Evolutionary conservation across 2,113 vertebrate genomes (phyloP), one percentile per base, ranked within the genome.

Genomic region (Passer montanus): DNA sequence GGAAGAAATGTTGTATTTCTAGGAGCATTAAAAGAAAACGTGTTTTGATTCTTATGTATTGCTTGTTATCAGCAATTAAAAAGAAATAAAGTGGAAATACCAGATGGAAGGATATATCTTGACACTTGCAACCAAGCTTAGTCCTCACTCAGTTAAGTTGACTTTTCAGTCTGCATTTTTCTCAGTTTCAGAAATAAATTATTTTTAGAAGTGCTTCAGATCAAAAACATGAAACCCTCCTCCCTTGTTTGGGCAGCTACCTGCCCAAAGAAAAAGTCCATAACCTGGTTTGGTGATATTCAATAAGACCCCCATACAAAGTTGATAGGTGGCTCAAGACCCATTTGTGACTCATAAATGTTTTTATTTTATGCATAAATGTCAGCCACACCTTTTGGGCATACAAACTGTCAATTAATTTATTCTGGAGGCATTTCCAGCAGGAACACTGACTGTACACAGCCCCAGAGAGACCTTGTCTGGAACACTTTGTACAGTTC

Each of bases 361-460:
- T 20, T 89, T 74, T n/a, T 79, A 31, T 7, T 91, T 79, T 37
- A 56, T 5, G 26, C 58, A 53, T 26, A 64, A 70, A 62, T 73
- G 49, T 52, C 77, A 84, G 74, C 46, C 87, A 62, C 62, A 58
- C n/a, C 44, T 87, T 87, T 31, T 30, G 23, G 39, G 50, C 66
- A 76, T 9, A 62, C 7, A 50, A 73, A 11, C 41, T 75, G 31
- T 43, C 52, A 90, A 63, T 50, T 20, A 30, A 91, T 95, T 91
- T 85, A 69, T 75, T 87, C 49, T 79, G 84, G 66, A 95, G 15
- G 41, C 41, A 72, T 41, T 93, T 77, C 84, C 49, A 91, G 44
- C 30, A 89, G 35, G 43, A 93, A 79, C n/a, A 66, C 20, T 82
- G 73, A 68, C 62, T 91, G 62, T 49, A 66, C 67, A 49, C 22